Evolutionary conservation across 2,888 invertebrate genomes (phyloP).

Genomic region (Ephialtes manifestator): DNA sequence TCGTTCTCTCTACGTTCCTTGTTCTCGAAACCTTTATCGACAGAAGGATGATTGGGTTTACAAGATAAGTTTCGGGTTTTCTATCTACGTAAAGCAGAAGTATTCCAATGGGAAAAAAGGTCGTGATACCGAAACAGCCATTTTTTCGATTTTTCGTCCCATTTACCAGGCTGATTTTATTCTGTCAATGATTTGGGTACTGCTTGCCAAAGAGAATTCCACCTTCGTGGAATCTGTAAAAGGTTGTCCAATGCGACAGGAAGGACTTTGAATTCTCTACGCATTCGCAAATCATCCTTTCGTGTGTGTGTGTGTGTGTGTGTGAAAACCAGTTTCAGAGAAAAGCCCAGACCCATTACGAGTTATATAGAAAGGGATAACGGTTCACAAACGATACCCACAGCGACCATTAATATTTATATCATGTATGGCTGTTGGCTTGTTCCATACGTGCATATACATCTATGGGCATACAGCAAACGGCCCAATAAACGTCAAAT

Average conservation of each 20-base stretch:
- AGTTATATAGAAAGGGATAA: slow-evolving; percentile 64
- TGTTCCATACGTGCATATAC: slow-evolving; percentile 11
- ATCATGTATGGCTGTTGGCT: slow-evolving; percentile 40
- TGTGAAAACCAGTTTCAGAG: slow-evolving; percentile 18
- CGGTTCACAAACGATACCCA: slow-evolving; percentile 62
- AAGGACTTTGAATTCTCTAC: slow-evolving; percentile 5
- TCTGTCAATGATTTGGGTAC: slow-evolving; percentile 23
- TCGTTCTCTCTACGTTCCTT: not conserved
- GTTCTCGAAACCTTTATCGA: slow-evolving; percentile 20
- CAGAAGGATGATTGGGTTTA: slow-evolving; percentile 21
- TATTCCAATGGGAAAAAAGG: slow-evolving; percentile 24
- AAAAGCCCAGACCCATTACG: slow-evolving; percentile 51
- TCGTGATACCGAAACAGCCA: slow-evolving; percentile 21
- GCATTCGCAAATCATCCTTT: not conserved
- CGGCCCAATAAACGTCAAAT: slow-evolving; percentile 44
- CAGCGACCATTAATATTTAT: slow-evolving; percentile 60
- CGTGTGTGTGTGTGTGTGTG: slow-evolving; percentile 24
- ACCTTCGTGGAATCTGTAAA: slow-evolving; percentile 14
- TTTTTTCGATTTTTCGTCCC: slow-evolving; percentile 37
- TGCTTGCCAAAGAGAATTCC: slow-evolving; percentile 7
- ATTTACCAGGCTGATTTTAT: slow-evolving; percentile 50
- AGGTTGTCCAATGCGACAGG: slow-evolving; percentile 13
- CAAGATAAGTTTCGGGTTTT: slow-evolving; percentile 30
- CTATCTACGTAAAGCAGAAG: not conserved
- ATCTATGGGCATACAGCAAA: slow-evolving; percentile 45